Base-by-base conservation (phyloP, 2,113 vertebrate species). In the Perca fluviatilis region DNA sequence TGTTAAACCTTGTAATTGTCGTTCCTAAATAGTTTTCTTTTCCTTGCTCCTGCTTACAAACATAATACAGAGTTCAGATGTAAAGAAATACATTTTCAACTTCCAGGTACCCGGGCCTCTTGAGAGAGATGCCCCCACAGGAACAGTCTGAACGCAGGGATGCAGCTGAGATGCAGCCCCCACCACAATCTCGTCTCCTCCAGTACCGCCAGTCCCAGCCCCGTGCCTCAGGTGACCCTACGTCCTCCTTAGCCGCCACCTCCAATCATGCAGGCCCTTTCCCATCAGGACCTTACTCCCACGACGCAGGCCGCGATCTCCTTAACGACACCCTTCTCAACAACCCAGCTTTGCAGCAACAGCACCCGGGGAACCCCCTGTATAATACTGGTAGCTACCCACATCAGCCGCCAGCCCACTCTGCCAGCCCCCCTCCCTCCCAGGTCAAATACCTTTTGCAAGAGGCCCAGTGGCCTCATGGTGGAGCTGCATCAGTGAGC, bases 101-200 rank as follows among this genome's bases (percentile, higher is more conserved):
- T 51, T 72, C 33, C 87, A 99, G 98, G 92, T 98, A 98, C 94
- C 97, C 99, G 27, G 97, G 97, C 83, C 95, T 99, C 85, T 93
- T 99, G 84, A 96, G 98, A 94, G 98, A 99, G 76, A 95, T 99
- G 81, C 96, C 96, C 47, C 95, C 96, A 53, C 97, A 97, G 58
- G 98, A 98, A 61, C 96, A 95, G 2, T 92, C 94, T 36, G 97
- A 98, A 88, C 95, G 94, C 36, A 96, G 97, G 79, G 98, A 99
- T 74, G 89, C 93, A 5, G 71, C 95, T 7, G 98, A 99, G 72
- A 97, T 99, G 97, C 97, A 97, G 6, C 98, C 98, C 43, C 98
- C 98, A 36, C 98, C 97, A 25, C 98, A 99, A 78, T 99, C 98
- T 18, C 97, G 98, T 77, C 97, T 99, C 89, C 95, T 99, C 89